Evolutionary conservation across 2,113 vertebrate genomes (phyloP), one percentile per base, ranked within the genome.

Genomic region (Papio anubis): DNA sequence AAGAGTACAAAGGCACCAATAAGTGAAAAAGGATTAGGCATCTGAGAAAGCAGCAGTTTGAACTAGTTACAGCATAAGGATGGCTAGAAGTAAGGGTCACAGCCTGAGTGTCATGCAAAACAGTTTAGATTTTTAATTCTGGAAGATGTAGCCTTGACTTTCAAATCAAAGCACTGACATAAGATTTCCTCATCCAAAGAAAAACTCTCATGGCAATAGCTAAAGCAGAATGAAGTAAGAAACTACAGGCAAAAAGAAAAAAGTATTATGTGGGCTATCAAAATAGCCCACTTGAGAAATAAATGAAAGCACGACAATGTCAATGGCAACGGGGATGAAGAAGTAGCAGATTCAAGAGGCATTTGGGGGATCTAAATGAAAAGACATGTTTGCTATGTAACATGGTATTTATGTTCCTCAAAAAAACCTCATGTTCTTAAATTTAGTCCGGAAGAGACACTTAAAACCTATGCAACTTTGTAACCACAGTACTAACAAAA

Each of bases 381-480:
- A 87, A 30, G 7, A 35, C 14, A 87, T 30, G 0, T 80, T 73
- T 93, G 61, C 50, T 64, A 64, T 50, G 12, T 52, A 76, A n/a
- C 23, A 88, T n/a, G 8, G 48, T 45, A 89, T 48, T 93, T 90
- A 95, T 6, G 12, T 90, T 89, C 59, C 86, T 79, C 52, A 66
- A 93, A 93, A 93, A 94, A 78, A 57, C 13, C n/a, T 82, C 35
- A 55, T 32, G 11, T 40, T 95, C 83, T 88, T 86, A 86, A 95
- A 64, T 7, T 81, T 32, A 86, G 43, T 38, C 89, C 45, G 35
- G 50, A 59, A 23, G 2, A 90, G 50, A 88, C 27, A 78, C 38
- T 94, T 30, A 93, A 84, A 93, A 87, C n/a, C 14, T 9, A 43
- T 38, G 61, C n/a, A 68, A 85, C 25, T 80, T 43, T 83, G 43